Percentiles rank a stretch among this genome's conserved stretches.
Evolutionary conservation across 2,888 invertebrate genomes (phyloP).

Genomic region (Ophion slaviceki): DNA sequence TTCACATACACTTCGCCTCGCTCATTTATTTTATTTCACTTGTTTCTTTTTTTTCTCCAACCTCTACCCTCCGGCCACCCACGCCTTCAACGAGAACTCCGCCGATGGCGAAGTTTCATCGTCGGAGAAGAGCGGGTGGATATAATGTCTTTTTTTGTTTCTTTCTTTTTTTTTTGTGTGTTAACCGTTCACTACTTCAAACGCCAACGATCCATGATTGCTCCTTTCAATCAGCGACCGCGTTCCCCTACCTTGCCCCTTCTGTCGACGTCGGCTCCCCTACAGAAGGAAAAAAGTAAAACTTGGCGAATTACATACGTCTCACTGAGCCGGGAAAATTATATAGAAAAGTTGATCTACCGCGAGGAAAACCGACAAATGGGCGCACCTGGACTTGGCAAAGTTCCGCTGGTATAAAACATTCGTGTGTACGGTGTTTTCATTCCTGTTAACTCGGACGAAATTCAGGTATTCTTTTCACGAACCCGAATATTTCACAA

Average conservation of each 20-base stretch:
- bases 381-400: slow-evolving; percentile 30
- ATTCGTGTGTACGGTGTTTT: neutral
- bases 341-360: slow-evolving; percentile 63
- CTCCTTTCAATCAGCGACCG: slow-evolving; percentile 58
- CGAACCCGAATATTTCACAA: no score
- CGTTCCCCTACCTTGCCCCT: no score
- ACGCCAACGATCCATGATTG: slow-evolving; percentile 53
- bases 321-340: slow-evolving; percentile 66
- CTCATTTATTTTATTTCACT: slow-evolving; percentile 20
- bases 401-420: slow-evolving; percentile 21
- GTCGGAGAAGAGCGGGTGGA: slow-evolving; percentile 25
- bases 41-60: slow-evolving; percentile 10
- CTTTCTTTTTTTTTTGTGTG: slow-evolving; percentile 42
- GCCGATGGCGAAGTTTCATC: slow-evolving; percentile 54
- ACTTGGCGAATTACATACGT: slow-evolving; percentile 67
- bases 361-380: slow-evolving; percentile 27
- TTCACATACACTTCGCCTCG: slow-evolving; percentile 13
- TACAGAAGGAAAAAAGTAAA: slow-evolving; percentile 49
- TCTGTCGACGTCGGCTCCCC: no score
- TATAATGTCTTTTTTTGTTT: slow-evolving; percentile 46
- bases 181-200: slow-evolving; percentile 51
- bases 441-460: no score
- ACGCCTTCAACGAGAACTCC: slow-evolving; percentile 35
- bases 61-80: slow-evolving; percentile 4
- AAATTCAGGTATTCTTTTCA: no score